Evolutionary conservation across 2,888 invertebrate genomes (phyloP), one percentile per base, ranked within the genome.

Genomic region (Trissonchulus latispiculum): DNA sequence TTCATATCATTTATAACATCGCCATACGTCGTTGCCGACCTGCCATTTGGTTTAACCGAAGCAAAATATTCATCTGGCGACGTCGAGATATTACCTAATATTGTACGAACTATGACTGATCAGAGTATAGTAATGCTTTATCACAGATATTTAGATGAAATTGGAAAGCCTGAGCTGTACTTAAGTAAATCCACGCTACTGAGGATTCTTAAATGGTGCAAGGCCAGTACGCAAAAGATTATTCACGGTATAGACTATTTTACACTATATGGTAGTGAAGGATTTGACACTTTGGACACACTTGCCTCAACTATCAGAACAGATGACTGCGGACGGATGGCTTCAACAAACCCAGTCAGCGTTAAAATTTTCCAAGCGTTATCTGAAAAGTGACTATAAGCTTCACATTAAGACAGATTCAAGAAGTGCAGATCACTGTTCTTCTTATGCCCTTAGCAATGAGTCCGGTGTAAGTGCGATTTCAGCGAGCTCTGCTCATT

Each of bases 301-400:
- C 2, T 68, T 29, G 3, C 48, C 23, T 48, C 32, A 68, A 33
- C 2, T 8, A 8, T 32, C 32, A 35, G 32, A 68, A 68, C 8
- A 15, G 36, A 29, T 68, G 2, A 33, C 2, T 68, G n/a, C 29
- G 36, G 3, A 68, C 32, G 68, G 36, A 29, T 18, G 29, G 23
- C 32, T 15, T 18, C 29, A 68, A 33, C 23, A 68, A 32, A 68
- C 23, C 2, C 15, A 8, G 15, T 2, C 68, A 68, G 68, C 32
- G 8, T 32, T 68, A 35, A 29, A 32, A 8, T 18, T 28, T 8
- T 29, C 36, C 31, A 68, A 68, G 36, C 15, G 23, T 2, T 68
- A 68, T 35, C n/a, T 68, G 8, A 68, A 68, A 28, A 68, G 29
- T 35, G 68, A 68, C 32, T 68, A 68, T n/a, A 68, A 68, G 36